Percentiles rank a stretch among this genome's conserved stretches.
Evolutionary conservation across 2,113 vertebrate genomes (phyloP).

Genomic region (Chionodraco myersi): DNA sequence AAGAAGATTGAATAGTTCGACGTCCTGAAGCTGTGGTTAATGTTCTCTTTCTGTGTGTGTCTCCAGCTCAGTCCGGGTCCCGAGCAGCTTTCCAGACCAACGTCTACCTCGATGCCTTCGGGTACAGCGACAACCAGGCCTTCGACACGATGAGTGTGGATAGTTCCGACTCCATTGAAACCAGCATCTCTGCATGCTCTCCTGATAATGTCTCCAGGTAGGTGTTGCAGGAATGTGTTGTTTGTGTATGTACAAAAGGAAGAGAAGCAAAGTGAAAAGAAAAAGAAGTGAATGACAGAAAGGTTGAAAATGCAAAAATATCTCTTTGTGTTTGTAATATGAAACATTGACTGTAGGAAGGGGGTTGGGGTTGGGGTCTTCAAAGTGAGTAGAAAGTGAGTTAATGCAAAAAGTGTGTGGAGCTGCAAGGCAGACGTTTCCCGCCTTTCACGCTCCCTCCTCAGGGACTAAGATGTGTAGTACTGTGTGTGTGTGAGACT

Average conservation of each 20-base stretch:
- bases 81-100: slow-evolving; percentile 92
- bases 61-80: slow-evolving; percentile 83
- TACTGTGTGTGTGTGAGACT: slow-evolving; percentile 32
- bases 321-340: slow-evolving; percentile 28
- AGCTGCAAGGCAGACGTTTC: slow-evolving; percentile 43
- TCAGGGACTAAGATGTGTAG: slow-evolving; percentile 42
- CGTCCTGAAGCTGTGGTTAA: neutral
- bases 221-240: neutral
- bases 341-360: slow-evolving; percentile 20
- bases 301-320: neutral
- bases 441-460: slow-evolving; percentile 50
- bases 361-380: too few species aligned
- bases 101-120: slow-evolving; percentile 91
- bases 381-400: slow-evolving; percentile 25
- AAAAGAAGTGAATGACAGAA: too few species aligned
- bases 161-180: slow-evolving; percentile 96
- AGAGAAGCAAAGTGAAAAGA: neutral
- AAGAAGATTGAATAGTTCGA: neutral
- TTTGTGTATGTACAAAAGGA: neutral
- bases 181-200: slow-evolving; percentile 96
- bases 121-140: slow-evolving; percentile 89
- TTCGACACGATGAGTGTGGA: slow-evolving; percentile 94
- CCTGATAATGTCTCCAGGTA: slow-evolving; percentile 97
- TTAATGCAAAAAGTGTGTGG: slow-evolving; percentile 67
- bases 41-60: slow-evolving; percentile 62